These are phyloP conservation scores for Steinernema hermaphroditum DNA, from an alignment of 2,888 invertebrate species.

Conservation along the genomic window DNA sequence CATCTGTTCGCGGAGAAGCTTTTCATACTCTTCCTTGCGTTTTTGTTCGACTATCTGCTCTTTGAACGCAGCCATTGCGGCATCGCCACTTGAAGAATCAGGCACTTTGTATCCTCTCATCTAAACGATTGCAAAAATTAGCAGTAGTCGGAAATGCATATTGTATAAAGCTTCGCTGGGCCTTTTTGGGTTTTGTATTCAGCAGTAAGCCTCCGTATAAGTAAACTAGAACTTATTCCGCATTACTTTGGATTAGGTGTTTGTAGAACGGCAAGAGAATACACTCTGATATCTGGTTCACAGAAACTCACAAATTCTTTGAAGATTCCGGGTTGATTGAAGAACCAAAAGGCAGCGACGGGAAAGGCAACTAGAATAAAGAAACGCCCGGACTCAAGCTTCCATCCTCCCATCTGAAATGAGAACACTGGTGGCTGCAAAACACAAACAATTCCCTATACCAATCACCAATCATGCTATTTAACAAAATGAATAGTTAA, in stretches of 20 bases:
- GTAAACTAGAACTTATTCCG: too few species aligned
- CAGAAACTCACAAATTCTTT: constrained; percentile 57
- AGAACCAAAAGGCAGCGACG: constrained; percentile 61
- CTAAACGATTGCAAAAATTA: too few species aligned
- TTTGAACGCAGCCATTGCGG: constrained; percentile 54
- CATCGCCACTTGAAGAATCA: constrained; percentile 52
- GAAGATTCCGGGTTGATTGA: constrained; percentile 61
- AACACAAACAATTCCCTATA: too few species aligned
- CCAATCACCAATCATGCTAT: too few species aligned
- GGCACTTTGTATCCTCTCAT: constrained; percentile 59
- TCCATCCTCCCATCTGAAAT: constrained; percentile 58
- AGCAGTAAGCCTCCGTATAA: too few species aligned
- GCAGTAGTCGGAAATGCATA: too few species aligned
- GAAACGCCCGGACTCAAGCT: constrained; percentile 55
- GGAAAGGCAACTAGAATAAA: constrained; percentile 59
- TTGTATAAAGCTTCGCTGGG: too few species aligned
- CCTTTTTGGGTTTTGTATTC: too few species aligned
- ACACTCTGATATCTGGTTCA: too few species aligned
- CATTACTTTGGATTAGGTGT: too few species aligned
- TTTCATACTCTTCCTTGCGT: constrained; percentile 57
- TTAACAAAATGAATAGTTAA: too few species aligned
- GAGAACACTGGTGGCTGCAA: neutral
- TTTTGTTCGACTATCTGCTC: constrained; percentile 53
- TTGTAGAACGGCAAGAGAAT: too few species aligned
- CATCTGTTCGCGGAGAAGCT: constrained; percentile 58